These are phyloP conservation scores for Muntiacus reevesi DNA, from an alignment of 2,113 vertebrate genomes.

Conservation along the genomic window DNA sequence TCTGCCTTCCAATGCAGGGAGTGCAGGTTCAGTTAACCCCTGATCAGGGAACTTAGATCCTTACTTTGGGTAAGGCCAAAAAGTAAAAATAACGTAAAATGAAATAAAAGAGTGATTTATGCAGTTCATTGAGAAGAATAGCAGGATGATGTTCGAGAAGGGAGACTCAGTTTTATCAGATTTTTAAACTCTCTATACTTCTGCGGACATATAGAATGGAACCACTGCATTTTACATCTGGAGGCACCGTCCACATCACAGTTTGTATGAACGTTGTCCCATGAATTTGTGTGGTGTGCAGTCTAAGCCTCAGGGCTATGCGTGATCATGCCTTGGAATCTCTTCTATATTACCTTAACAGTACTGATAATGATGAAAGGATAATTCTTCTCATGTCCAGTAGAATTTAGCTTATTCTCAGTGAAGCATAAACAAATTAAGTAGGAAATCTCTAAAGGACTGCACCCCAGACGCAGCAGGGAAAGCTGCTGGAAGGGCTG, in stretches of 20 bases:
- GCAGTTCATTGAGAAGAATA: not conserved
- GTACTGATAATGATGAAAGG: not conserved
- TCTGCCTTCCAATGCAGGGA: not conserved
- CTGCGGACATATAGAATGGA: not conserved
- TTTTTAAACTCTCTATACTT: not conserved
- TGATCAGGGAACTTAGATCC: not conserved
- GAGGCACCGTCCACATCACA: accelerated
- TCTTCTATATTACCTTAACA: not conserved
- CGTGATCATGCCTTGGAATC: not conserved
- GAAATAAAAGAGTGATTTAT: not conserved
- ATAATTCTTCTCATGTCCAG: not conserved
- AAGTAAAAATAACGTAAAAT: not conserved
- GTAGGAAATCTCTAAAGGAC: not conserved
- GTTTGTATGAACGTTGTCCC: accelerated
- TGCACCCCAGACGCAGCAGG: not conserved
- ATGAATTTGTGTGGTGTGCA: not conserved
- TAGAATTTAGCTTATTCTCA: slow-evolving; percentile 23
- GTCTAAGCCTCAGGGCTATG: not conserved
- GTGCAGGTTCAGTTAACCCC: not conserved
- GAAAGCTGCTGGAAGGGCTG: not conserved
- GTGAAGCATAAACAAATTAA: not conserved
- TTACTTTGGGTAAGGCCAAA: not conserved
- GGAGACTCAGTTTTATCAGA: not conserved
- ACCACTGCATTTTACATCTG: not conserved
- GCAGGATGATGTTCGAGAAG: not conserved